phyloP scores from a whole-genome alignment of 2,888 invertebrate genomes.

The Eilema depressum region DNA sequence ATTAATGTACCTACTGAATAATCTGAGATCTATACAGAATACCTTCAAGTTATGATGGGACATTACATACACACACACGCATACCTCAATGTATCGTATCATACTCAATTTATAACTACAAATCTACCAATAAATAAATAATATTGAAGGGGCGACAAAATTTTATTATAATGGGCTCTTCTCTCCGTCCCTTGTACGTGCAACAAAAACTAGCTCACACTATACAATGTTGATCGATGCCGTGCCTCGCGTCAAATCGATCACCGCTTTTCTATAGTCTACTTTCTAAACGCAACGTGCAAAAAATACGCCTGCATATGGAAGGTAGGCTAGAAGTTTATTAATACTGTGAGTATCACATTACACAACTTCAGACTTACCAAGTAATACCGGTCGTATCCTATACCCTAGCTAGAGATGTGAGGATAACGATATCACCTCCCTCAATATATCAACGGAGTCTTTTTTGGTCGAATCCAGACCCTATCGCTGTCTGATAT shows the following conservation, averaged over 20 bases:
- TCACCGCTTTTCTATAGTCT: slow-evolving; percentile 40
- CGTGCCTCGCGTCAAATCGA: slow-evolving; percentile 52
- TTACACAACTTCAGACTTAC: not conserved
- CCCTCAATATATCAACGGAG: too few species aligned
- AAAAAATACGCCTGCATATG: not conserved
- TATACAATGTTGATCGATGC: slow-evolving; percentile 56
- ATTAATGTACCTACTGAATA: not conserved
- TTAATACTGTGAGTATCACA: not conserved
- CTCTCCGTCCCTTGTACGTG: slow-evolving; percentile 12
- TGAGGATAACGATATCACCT: not conserved
- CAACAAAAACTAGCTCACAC: slow-evolving; percentile 46
- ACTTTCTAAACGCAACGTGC: slow-evolving; percentile 22
- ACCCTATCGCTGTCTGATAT: too few species aligned
- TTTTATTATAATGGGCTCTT: slow-evolving; percentile 18
- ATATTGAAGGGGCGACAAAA: not conserved
- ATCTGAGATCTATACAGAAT: too few species aligned
- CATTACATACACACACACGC: too few species aligned
- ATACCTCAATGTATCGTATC: not conserved
- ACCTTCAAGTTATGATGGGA: not conserved
- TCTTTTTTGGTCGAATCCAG: too few species aligned
- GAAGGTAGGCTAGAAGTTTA: not conserved
- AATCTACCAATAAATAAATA: not conserved
- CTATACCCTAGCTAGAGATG: not conserved
- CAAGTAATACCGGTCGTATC: not conserved
- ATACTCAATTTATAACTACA: not conserved